phyloP scores from a whole-genome alignment of 1,140 invertebrate genomes.

The Scylla paramamosain region DNA sequence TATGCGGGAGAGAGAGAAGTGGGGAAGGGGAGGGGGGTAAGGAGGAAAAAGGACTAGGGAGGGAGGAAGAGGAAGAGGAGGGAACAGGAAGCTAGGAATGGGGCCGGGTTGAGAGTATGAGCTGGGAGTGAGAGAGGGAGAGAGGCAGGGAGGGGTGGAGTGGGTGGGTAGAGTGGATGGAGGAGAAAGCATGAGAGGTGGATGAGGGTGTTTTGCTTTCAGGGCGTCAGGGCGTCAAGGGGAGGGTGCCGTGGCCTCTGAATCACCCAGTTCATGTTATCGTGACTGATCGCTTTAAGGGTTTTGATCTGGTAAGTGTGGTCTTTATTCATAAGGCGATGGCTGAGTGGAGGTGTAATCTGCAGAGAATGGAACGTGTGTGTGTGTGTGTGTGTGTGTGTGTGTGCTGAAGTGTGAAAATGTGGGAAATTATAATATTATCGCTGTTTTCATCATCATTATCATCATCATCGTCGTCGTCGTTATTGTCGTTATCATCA shows the following conservation, averaged over 20 bases:
- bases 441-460: too few species aligned
- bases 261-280: neutral
- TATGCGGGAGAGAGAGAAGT: slow-evolving; percentile 17
- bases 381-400: too few species aligned
- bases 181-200: neutral
- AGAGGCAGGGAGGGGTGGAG: neutral
- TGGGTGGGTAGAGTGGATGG: neutral
- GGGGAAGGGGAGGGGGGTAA: neutral
- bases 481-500: too few species aligned
- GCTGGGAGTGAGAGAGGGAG: neutral
- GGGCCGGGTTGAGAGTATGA: neutral
- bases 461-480: too few species aligned
- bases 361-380: too few species aligned
- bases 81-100: neutral
- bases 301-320: too few species aligned
- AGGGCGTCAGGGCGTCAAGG: too few species aligned
- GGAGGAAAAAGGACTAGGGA: neutral
- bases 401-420: too few species aligned
- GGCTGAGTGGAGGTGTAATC: too few species aligned
- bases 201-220: neutral
- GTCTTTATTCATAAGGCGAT: too few species aligned
- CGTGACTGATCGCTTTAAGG: neutral
- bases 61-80: neutral
- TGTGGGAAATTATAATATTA: too few species aligned
- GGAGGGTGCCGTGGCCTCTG: neutral